Evolutionary conservation across 2,888 invertebrate species (phyloP).

Genomic region (Sarcophaga rosellei): DNA sequence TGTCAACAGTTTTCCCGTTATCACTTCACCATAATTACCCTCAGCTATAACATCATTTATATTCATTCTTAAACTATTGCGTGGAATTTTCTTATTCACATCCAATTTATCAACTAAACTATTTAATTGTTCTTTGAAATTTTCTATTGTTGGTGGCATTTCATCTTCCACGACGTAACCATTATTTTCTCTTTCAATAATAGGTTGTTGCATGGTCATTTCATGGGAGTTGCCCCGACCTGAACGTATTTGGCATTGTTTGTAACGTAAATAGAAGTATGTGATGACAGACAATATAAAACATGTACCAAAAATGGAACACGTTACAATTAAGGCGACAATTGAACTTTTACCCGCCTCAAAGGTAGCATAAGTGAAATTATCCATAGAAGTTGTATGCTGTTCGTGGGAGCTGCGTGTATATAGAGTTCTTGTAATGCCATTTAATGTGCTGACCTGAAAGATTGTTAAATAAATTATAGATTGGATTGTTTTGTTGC

Average conservation of each 20-base stretch:
- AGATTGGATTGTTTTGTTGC: not conserved
- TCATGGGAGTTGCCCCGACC: constrained; percentile 83
- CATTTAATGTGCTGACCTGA: constrained; percentile 83
- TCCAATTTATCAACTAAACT: constrained; percentile 84
- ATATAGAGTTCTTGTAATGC: constrained; percentile 85
- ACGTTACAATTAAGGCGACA: constrained; percentile 84
- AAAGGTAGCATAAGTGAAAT: constrained; percentile 76
- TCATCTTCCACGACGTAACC: constrained; percentile 90
- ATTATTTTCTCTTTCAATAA: constrained; percentile 89
- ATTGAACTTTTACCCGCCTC: constrained; percentile 78
- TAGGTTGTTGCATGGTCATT: constrained; percentile 89
- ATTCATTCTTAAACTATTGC: constrained; percentile 87
- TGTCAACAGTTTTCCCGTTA: constrained; percentile 85
- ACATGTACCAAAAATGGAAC: constrained; percentile 86
- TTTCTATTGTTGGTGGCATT: constrained; percentile 85
- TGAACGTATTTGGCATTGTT: constrained; percentile 76
- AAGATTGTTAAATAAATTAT: not conserved
- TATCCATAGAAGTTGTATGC: constrained; percentile 76
- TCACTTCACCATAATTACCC: constrained; percentile 90
- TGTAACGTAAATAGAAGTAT: constrained; percentile 81
- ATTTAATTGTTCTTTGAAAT: constrained; percentile 88
- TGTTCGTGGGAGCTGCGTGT: constrained; percentile 83
- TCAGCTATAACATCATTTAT: constrained; percentile 86
- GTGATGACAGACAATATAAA: constrained; percentile 84
- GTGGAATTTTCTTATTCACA: constrained; percentile 82